These are phyloP conservation scores for Sula dactylatra DNA, from an alignment of 2,113 vertebrate genomes.

Conservation along the genomic window DNA sequence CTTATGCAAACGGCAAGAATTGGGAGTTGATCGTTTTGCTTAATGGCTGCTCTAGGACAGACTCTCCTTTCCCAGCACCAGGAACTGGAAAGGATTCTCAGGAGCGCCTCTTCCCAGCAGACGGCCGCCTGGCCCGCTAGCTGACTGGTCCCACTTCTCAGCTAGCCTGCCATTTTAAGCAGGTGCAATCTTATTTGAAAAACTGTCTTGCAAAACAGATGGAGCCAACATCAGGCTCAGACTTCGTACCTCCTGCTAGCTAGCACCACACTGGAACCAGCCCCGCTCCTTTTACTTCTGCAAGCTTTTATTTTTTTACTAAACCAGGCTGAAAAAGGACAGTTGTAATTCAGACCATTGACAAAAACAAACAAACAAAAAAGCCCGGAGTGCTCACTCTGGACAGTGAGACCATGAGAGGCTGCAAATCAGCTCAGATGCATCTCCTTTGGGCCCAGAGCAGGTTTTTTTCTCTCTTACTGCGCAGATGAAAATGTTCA, in stretches of 20 bases:
- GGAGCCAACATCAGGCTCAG: neutral
- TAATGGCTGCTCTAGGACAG: neutral
- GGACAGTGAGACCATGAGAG: neutral
- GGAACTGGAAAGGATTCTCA: neutral
- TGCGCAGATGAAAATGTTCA: neutral
- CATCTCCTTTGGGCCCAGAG: neutral
- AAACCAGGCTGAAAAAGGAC: neutral
- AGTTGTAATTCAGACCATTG: fast-evolving
- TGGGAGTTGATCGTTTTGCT: neutral
- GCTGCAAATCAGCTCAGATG: neutral
- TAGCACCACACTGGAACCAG: neutral
- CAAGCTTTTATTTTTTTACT: neutral
- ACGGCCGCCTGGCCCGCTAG: neutral
- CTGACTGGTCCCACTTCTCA: neutral
- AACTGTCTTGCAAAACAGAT: neutral
- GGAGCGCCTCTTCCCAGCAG: neutral
- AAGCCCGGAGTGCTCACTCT: neutral
- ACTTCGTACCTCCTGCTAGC: neutral
- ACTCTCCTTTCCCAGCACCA: neutral
- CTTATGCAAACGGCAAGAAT: neutral
- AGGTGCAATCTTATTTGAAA: neutral
- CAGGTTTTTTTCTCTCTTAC: neutral
- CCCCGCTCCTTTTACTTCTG: neutral
- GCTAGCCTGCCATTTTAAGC: neutral
- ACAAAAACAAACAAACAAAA: neutral